Evolutionary conservation across 2,888 invertebrate genomes (phyloP), one percentile per base, ranked within the genome.

Genomic region (Trissolcus brochymenae): DNA sequence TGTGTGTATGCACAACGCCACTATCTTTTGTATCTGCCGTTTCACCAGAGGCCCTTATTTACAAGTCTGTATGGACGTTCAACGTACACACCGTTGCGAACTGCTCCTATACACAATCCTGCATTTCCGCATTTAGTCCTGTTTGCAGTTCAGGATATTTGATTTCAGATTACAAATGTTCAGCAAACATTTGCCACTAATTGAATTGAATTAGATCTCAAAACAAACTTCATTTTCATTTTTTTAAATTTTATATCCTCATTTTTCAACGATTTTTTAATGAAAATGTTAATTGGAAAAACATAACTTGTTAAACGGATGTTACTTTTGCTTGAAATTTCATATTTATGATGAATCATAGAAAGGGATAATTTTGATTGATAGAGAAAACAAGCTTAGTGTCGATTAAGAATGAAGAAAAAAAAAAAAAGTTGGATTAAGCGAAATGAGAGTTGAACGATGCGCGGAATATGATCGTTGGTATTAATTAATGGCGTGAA

Each of bases 401-500:
- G 35, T 35, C 35, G 35, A 54, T 62, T 54, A 43, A 25, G 40
- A 66, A 66, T n/a, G 51, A 41, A n/a, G 35, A 43, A 16, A 16
- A 55, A 41, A n/a, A 49, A 43, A 16, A 16, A 54, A 60, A 60
- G 43, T 41, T 14, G 53, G 62, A 16, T 51, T 41, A 35, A 54
- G 49, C 54, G 62, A 54, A 41, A 56, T 41, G 54, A 73, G 54
- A 73, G 54, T 61, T 64, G 64, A 65, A 59, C 46, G 51, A n/a
- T 11, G 59, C 46, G 55, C 46, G 55, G 73, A 72, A 62, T 71
- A 75, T 73, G 72, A 71, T 80, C 76, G 79, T 80, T 77, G 80
- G 75, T 82, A 81, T 80, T 82, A 82, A 82, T 81, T 81, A 81
- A 80, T 78, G 80, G 70, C 76, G 76, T 72, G 78, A 77, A 79